Base-by-base conservation (phyloP, 1,140 invertebrate genomes). In the Maniola jurtina region DNA sequence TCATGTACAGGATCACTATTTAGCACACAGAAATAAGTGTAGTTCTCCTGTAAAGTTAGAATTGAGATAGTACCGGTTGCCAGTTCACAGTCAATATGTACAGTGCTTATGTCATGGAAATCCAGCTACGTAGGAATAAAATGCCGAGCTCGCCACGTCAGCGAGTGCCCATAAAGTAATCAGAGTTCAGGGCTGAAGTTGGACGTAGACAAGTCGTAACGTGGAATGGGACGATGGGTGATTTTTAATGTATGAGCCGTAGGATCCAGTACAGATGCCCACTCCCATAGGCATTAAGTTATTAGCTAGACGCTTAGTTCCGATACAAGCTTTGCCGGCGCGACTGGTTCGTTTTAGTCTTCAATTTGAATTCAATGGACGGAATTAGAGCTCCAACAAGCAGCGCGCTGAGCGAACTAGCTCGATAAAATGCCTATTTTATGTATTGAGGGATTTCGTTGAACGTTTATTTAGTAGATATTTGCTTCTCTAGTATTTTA, bases 281-380 rank as follows among this genome's bases (percentile, higher is more conserved):
- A 75, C 83, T 88, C 86, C 83, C 85, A 86, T 76, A 80, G 79
- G 84, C 81, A 88, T 88, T 90, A 84, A 84, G 86, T 87, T 90
- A 90, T 88, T 90, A 88, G 81, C 86, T 80, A 80, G 84, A 75
- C 79, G 81, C 75, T 72, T 75, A 69, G 75, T 81, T 71, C 75
- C 78, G 75, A 80, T 85, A 81, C 86, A 75, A 72, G 80, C 67
- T 74, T 62, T 78, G 67, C 25, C 25, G 25, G 79, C 79, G 79
- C 66, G 70, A 76, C 73, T 68, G 64, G 73, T 79, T 79, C 80
- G 79, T 81, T 87, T 87, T 83, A 83, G 82, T 81, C 85, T 84
- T 86, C 84, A 81, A 90, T 89, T 88, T 90, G 82, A 85, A 86
- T 90, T 88, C 86, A 90, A 86, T 86, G 83, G 79, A 85, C 77